phyloP scores from a whole-genome alignment of 2,888 invertebrate species.

The Raillietiella orientalis region DNA sequence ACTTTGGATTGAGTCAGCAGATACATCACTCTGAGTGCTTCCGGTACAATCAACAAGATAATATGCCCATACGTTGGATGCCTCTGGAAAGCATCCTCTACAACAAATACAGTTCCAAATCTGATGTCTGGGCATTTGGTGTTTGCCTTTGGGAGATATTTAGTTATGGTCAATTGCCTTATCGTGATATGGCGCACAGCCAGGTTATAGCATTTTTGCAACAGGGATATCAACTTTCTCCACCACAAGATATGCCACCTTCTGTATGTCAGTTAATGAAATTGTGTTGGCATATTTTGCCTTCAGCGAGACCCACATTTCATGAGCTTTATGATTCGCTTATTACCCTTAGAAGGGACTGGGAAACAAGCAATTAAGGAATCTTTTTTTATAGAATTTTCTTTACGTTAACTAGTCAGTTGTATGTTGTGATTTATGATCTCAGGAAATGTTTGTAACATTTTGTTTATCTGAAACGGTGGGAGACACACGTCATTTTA shows the following conservation, averaged over 20 bases:
- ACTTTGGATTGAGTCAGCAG: slow-evolving; percentile 83
- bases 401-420: no score
- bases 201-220: slow-evolving; percentile 82
- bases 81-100: slow-evolving; percentile 82
- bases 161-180: slow-evolving; percentile 79
- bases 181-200: slow-evolving; percentile 87
- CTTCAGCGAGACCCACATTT: slow-evolving; percentile 55
- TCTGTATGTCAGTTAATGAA: slow-evolving; percentile 64
- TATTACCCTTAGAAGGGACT: slow-evolving; percentile 11
- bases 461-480: no score
- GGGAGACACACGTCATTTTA: no score
- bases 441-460: no score
- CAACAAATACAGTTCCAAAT: slow-evolving; percentile 80
- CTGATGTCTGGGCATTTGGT: slow-evolving; percentile 92
- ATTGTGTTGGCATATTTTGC: slow-evolving; percentile 66
- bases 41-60: slow-evolving; percentile 59
- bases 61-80: slow-evolving; percentile 94
- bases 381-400: no score
- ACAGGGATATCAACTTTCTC: slow-evolving; percentile 60
- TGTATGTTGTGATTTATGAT: no score
- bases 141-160: slow-evolving; percentile 92
- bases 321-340: slow-evolving; percentile 11
- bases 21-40: slow-evolving; percentile 29
- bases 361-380: no score
- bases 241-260: slow-evolving; percentile 62